These are phyloP conservation scores for Tetheella fluctuosa DNA, from an alignment of 2,888 invertebrate genomes.

Conservation along the genomic window DNA sequence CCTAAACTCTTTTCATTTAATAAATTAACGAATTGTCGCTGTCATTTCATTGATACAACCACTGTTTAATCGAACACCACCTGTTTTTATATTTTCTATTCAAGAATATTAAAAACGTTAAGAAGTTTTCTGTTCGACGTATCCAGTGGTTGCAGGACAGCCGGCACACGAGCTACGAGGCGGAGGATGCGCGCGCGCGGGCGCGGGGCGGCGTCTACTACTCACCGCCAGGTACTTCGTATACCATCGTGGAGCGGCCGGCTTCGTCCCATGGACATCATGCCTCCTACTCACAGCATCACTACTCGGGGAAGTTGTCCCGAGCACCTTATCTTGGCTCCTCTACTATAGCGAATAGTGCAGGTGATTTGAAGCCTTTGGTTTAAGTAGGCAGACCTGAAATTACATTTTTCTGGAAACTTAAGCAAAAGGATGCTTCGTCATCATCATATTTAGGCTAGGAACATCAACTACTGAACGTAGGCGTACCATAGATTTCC, in stretches of 20 bases:
- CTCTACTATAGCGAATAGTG: slow-evolving; percentile 83
- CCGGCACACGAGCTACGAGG: slow-evolving; percentile 79
- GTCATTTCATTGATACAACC: too few relatives aligned
- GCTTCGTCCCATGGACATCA: slow-evolving; percentile 89
- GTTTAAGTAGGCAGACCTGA: neutral
- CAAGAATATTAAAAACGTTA: neutral
- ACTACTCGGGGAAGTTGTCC: slow-evolving; percentile 77
- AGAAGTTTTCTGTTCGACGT: slow-evolving; percentile 39
- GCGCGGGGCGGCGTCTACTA: slow-evolving; percentile 90
- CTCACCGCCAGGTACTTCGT: slow-evolving; percentile 94
- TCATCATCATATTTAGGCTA: neutral
- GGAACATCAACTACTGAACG: neutral
- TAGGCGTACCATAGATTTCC: too few relatives aligned
- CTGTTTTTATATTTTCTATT: neutral
- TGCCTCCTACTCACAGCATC: slow-evolving; percentile 84
- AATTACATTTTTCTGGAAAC: neutral
- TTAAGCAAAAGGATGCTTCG: neutral
- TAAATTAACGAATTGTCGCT: too few relatives aligned
- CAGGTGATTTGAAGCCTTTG: slow-evolving; percentile 48
- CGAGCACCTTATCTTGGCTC: slow-evolving; percentile 89
- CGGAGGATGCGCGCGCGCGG: slow-evolving; percentile 78
- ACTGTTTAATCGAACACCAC: too few relatives aligned
- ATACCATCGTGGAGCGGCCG: slow-evolving; percentile 93
- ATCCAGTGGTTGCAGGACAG: slow-evolving; percentile 76
- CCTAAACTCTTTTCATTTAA: too few relatives aligned